Conservation (phyloP, 35 echinoderm and acorn worm genomes). For the Ophiothrix spiculata region DNA sequence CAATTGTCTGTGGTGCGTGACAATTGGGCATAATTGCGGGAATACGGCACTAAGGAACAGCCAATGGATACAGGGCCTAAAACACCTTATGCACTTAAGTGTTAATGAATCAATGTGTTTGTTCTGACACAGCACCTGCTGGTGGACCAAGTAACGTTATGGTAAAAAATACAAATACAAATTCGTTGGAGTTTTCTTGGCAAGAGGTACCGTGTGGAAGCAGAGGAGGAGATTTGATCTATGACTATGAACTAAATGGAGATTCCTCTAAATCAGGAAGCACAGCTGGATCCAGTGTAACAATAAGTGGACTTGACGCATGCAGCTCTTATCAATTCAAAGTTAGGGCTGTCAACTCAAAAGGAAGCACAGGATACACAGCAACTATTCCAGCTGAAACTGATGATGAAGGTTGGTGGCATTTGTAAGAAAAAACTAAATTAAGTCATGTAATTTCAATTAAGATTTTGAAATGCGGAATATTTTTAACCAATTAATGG, state of each 20-base stretch:
- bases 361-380: background rate
- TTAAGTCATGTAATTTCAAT: too few species aligned
- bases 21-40: too few species aligned
- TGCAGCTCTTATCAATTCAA: background rate
- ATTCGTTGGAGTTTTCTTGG: background rate
- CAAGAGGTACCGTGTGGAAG: background rate
- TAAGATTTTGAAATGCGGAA: too few species aligned
- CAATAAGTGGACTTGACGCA: background rate
- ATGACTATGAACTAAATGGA: background rate
- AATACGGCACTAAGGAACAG: too few species aligned
- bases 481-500: too few species aligned
- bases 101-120: too few species aligned
- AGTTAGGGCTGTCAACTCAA: background rate
- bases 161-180: background rate
- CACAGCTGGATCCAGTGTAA: background rate
- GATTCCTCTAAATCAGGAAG: background rate
- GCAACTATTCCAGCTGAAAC: too few species aligned
- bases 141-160: background rate
- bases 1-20: too few species aligned
- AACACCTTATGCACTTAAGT: too few species aligned
- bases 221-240: background rate
- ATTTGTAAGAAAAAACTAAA: too few species aligned
- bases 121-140: background rate
- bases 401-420: too few species aligned
- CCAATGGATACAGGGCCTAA: too few species aligned